A percentile compares a stretch with the other conserved stretches of the same genome.
Evolutionary conservation across 2,888 invertebrate species (phyloP).

Genomic region (Drosophila mayaguana): DNA sequence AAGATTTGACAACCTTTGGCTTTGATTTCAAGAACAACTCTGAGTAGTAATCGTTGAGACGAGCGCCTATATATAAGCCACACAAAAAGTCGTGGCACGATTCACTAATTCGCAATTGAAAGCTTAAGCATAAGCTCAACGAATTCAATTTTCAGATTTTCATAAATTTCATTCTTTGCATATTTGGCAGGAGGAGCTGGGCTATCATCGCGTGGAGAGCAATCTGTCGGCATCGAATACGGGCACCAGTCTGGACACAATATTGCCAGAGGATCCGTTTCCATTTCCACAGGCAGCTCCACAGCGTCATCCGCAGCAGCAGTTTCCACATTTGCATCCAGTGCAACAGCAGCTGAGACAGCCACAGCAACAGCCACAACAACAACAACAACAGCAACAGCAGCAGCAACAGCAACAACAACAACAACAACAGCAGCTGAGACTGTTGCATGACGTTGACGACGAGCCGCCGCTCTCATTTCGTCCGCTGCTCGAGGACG

Average conservation of each 20-base stretch:
- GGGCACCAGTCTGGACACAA: conserved; percentile 87
- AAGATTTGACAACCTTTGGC: conserved; percentile 47
- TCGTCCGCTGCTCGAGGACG: conserved; percentile 70
- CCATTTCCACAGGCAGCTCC: conserved; percentile 74
- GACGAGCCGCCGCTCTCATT: conserved; percentile 82
- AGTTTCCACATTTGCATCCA: conserved; percentile 38
- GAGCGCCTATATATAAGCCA: conserved; percentile 36
- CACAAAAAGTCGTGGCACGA: conserved; percentile 30
- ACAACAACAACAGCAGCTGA: conserved; percentile 52
- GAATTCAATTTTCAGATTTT: background rate
- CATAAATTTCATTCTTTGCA: background rate
- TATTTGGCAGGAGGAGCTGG: conserved; percentile 77
- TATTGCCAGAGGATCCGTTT: conserved; percentile 84
- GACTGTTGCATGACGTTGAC: conserved; percentile 66
- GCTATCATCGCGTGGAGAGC: conserved; percentile 85
- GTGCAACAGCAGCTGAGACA: conserved; percentile 44
- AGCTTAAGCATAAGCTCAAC: conserved; percentile 3
- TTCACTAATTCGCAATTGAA: conserved; percentile 57
- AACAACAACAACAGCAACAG: conserved; percentile 34
- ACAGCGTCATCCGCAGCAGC: conserved; percentile 64
- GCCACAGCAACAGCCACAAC: conserved; percentile 46
- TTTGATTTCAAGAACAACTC: conserved; percentile 50
- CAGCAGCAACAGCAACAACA: conserved; percentile 48
- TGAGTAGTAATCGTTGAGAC: conserved; percentile 9
- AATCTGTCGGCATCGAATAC: conserved; percentile 88